These are phyloP conservation scores for Eurosta solidaginis DNA, from an alignment of 1,140 invertebrate species.

Conservation along the genomic window DNA sequence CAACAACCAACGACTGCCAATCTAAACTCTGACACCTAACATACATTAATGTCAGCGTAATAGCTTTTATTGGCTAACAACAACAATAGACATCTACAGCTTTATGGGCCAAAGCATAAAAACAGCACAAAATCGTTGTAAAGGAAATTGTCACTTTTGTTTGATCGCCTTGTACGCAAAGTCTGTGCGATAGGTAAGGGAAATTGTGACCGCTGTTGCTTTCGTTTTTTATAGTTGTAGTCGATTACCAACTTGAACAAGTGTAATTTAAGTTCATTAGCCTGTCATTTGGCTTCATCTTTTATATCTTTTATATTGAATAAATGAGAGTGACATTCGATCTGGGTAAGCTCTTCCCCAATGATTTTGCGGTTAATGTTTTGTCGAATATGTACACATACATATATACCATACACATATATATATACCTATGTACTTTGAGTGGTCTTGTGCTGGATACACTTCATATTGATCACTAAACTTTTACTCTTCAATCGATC, in stretches of 20 bases:
- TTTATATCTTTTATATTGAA: neutral
- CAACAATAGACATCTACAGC: too few relatives aligned
- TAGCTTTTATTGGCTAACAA: neutral
- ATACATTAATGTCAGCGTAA: neutral
- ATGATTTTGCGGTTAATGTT: neutral
- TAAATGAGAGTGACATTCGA: neutral
- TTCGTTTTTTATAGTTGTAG: neutral
- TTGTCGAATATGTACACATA: too few relatives aligned
- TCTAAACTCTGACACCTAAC: neutral
- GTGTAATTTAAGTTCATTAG: neutral
- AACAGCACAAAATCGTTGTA: neutral
- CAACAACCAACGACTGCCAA: neutral
- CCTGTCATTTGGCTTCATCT: neutral
- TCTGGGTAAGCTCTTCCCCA: neutral
- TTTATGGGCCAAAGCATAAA: neutral
- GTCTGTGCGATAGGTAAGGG: too few relatives aligned
- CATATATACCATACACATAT: neutral
- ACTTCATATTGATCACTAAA: neutral
- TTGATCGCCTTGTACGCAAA: too few relatives aligned
- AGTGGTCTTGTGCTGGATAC: too few relatives aligned
- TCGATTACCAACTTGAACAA: neutral
- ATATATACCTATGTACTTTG: neutral
- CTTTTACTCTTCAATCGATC: constrained; percentile 5
- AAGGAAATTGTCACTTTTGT: neutral
- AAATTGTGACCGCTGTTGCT: neutral